Evolutionary conservation across 2,888 invertebrate species (phyloP).

Genomic region (Hesperia comma): DNA sequence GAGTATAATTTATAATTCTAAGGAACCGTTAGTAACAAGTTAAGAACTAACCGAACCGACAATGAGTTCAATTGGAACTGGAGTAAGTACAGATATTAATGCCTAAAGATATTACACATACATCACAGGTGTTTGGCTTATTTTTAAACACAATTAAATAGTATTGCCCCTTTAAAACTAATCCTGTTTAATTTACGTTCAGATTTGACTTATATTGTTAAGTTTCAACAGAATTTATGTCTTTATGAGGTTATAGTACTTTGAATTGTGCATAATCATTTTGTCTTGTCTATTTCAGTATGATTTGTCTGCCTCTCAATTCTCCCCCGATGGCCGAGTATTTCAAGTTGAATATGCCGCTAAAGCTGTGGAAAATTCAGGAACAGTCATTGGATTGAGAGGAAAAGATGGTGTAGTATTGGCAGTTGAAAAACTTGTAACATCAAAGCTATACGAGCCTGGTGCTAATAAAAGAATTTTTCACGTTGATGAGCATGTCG

Average conservation of each 20-base stretch:
- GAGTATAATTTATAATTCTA: not conserved
- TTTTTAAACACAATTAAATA: not conserved
- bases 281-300: slow-evolving; percentile 87
- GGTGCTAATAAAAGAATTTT: slow-evolving; percentile 96
- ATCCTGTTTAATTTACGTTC: not conserved
- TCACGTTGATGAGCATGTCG: slow-evolving; percentile 96
- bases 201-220: not conserved
- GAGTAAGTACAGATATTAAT: slow-evolving; percentile 85
- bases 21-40: slow-evolving; percentile 14
- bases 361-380: slow-evolving; percentile 99
- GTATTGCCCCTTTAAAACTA: not conserved
- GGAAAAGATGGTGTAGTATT: slow-evolving; percentile 99
- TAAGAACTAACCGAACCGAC: slow-evolving; percentile 53
- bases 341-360: slow-evolving; percentile 99
- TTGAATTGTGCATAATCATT: slow-evolving; percentile 46
- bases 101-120: not conserved
- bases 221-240: slow-evolving; percentile 10
- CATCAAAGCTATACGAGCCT: slow-evolving; percentile 96
- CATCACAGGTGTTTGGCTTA: too few relatives aligned
- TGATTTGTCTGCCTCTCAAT: slow-evolving; percentile 99
- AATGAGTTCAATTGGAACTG: slow-evolving; percentile 98
- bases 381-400: slow-evolving; percentile 96
- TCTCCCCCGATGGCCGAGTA: slow-evolving; percentile 99
- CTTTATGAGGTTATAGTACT: slow-evolving; percentile 30
- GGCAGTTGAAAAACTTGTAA: slow-evolving; percentile 98